Conservation (phyloP, 2,888 invertebrate genomes). For the Acleris literana region DNA sequence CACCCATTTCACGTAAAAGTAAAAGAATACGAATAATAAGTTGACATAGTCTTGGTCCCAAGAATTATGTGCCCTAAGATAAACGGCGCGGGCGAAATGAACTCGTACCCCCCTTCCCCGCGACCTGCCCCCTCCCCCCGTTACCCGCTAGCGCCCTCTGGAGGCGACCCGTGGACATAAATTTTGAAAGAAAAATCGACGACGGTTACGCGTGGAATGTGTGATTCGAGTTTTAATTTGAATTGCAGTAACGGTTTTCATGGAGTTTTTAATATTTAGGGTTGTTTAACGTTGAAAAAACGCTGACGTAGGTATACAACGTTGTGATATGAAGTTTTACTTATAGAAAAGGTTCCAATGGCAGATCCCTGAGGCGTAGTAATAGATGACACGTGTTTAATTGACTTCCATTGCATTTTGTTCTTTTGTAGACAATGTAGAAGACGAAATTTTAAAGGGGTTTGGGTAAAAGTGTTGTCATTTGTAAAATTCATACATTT, state of each 20-base stretch:
- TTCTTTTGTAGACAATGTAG: too few species aligned
- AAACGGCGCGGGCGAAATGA: constrained; percentile 89
- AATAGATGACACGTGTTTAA: too few species aligned
- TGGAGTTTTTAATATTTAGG: constrained; percentile 12
- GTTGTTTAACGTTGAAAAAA: too few species aligned
- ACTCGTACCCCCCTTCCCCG: constrained; percentile 81
- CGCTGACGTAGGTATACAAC: too few species aligned
- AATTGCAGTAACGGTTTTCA: constrained; percentile 51
- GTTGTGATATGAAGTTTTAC: too few species aligned
- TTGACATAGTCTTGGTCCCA: constrained; percentile 83
- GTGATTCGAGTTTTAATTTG: constrained; percentile 83
- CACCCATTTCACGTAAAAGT: constrained; percentile 80
- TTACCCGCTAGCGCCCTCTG: constrained; percentile 56
- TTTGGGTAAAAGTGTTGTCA: too few species aligned
- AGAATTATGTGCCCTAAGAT: constrained; percentile 88
- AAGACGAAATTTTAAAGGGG: too few species aligned
- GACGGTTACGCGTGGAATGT: constrained; percentile 75
- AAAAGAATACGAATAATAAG: constrained; percentile 84
- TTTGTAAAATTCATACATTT: too few species aligned
- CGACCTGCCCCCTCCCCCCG: constrained; percentile 41
- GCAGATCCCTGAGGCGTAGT: too few species aligned
- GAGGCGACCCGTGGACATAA: constrained; percentile 74
- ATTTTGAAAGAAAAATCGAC: constrained; percentile 82
- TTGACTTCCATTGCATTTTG: too few species aligned
- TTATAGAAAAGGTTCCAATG: too few species aligned